Percentiles rank a stretch among this genome's conserved stretches.
Evolutionary conservation across 2,797 vertebrate species (phyloP).

Genomic region (Diplodus puntazzo): DNA sequence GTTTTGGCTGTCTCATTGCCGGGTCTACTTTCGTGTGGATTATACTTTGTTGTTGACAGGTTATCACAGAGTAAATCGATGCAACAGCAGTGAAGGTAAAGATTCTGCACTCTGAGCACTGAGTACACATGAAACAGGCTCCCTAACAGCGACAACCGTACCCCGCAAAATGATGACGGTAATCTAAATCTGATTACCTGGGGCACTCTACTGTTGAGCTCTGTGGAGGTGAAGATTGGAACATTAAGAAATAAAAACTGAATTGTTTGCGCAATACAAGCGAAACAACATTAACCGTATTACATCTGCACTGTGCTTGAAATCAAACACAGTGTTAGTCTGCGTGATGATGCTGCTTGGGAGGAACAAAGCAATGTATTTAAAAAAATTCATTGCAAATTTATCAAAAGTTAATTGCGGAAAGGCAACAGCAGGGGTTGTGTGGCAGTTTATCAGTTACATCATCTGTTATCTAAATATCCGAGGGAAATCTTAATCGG

Average conservation of each 20-base stretch:
- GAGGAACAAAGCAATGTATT: slow-evolving; percentile 17
- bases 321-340: slow-evolving; percentile 9
- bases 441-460: neutral
- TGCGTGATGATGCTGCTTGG: neutral
- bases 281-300: slow-evolving; percentile 9
- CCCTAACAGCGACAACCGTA: slow-evolving; percentile 1
- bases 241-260: slow-evolving; percentile 3
- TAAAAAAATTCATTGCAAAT: slow-evolving; percentile 4
- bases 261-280: neutral
- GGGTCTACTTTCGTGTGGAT: neutral
- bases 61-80: neutral
- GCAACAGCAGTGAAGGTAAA: slow-evolving; percentile 6
- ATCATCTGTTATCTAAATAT: slow-evolving; percentile 14
- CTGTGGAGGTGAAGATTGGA: neutral
- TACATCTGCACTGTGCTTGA: slow-evolving; percentile 9
- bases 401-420: slow-evolving; percentile 13
- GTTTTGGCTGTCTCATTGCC: neutral
- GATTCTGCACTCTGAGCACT: slow-evolving; percentile 4
- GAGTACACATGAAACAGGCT: slow-evolving; percentile 16
- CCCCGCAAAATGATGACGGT: slow-evolving; percentile 16
- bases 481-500: slow-evolving; percentile 18
- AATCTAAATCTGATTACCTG: slow-evolving; percentile 29
- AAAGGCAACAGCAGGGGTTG: slow-evolving; percentile 12
- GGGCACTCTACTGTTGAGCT: slow-evolving; percentile 5
- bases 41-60: slow-evolving; percentile 16